Base-by-base conservation (phyloP, 2,888 invertebrate genomes). In the Tipula confusa region DNA sequence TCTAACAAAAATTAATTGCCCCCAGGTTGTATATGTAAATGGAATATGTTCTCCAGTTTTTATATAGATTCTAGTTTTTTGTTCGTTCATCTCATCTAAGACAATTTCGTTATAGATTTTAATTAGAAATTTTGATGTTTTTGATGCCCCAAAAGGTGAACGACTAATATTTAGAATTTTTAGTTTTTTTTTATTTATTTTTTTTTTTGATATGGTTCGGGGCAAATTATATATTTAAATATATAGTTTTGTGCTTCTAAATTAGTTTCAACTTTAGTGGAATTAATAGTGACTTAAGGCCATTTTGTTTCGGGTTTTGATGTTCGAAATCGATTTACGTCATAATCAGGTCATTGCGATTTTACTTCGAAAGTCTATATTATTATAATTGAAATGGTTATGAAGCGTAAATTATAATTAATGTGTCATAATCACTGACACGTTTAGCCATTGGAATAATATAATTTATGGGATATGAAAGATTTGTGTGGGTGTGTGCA, bases 41-140 rank as follows among this genome's bases (percentile, higher is more conserved):
- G 64, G 43, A 64, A 64, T 64, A 64, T 43, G 2, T n/a, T n/a
- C n/a, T n/a, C n/a, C n/a, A n/a, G n/a, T n/a, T n/a, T n/a, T n/a
- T 43, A 15, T 15, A 15, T 43, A 43, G 43, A 43, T 3, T 43
- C 15, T 43, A 43, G 15, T 64, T 24, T 64, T 24, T 1, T 64
- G 64, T 64, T 64, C 64, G 64, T 64, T 64, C 64, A 64, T 64
- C 64, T 64, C 64, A 64, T 64, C 64, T 24, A 64, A 64, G 64
- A 64, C 64, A 24, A 64, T 64, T 64, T 18, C 24, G 24, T 64
- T 64, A 64, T 64, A 64, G 24, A 9, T 64, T 64, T 64, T 64
- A 64, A 64, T 64, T 64, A 64, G 64, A 64, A 24, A 64, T 24
- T 64, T 24, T 64, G 1, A 64, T 64, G 64, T 64, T 64, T 64